Evolutionary conservation across 2,113 vertebrate genomes (phyloP), one percentile per base, ranked within the genome.

Genomic region (Oncorhynchus gorbuscha): DNA sequence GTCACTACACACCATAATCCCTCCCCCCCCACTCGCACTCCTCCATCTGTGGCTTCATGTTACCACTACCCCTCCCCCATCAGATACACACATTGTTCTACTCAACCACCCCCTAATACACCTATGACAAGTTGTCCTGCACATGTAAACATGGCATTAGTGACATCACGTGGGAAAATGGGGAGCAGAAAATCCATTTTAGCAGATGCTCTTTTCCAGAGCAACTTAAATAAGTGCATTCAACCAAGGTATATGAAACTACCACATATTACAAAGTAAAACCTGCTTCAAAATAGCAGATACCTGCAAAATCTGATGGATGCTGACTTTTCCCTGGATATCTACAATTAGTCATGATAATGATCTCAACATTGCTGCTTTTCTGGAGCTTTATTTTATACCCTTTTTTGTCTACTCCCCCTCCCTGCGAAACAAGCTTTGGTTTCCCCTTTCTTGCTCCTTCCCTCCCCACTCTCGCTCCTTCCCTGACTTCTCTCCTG

Each of bases 81-180:
- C 86, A 89, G 51, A 88, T 84, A 75, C 76, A 80, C 81, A 61
- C 89, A 87, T 91, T 92, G 90, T 91, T 90, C 70, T 74, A 35
- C 68, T 59, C 35, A 71, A 73, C 83, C 73, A 62, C 74, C 73
- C 66, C 71, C 78, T 20, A 67, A 45, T 8, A 78, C 77, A 84
- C 80, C 76, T 13, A 90, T 89, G 85, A 77, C 61, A 20, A 48
- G 87, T 85, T 90, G 87, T 88, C 90, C 89, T 71, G 51, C 73
- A 62, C 86, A 87, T 85, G 76, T 84, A 89, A 89, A 88, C 88
- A 90, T n/a, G 51, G 16, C 3, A 55, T 55, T 79, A 83, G 69
- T 75, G 81, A 87, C 86, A 88, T 86, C 86, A 90, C 83, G 73
- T 85, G n/a, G 18, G 45, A 24, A 45, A 24, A 87, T 84, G 84